Base-by-base conservation (phyloP, 1,140 invertebrate genomes). In the Aphis gossypii region DNA sequence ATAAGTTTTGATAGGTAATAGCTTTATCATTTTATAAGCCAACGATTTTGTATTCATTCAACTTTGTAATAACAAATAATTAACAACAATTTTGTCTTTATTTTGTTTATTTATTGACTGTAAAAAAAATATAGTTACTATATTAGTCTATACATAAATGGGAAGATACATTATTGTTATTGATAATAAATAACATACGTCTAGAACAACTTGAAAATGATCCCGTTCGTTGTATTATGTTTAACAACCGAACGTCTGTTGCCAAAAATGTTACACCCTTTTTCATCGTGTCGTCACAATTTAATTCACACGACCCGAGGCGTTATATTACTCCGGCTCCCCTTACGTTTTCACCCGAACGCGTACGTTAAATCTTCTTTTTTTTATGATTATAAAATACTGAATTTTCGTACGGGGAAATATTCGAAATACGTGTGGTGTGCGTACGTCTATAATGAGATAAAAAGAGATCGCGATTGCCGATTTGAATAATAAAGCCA, bases 281-380 rank as follows among this genome's bases (percentile, higher is more conserved):
- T 90, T 46, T 30, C 56, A 41, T 46, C 56, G 38, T 44, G 89
- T 90, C 21, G 54, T 41, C 89, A 90, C 89, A 90, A 90, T 90
- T 90, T 90, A 68, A 90, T 90, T 90, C 89, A 90, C 89, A 90
- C 89, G 89, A 90, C 89, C 89, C 41, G 38, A 60, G 54, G 89
- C 89, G 89, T 68, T 90, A 68, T 90, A 68, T 90, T 68, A 46
- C 89, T 38, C 89, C 38, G 21, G 54, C 89, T 30, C 38, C 54
- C 89, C 54, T 44, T 44, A 30, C 89, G 56, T 60, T 90, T 90
- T 90, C 89, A 44, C 89, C 25, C 54, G 89, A 90, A 90, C 51
- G 88, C 88, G 88, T 44, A 60, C 35, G 56, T 90, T 90, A 44
- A 60, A 89, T 89, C 88, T 60, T 68, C 35, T 60, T 90, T 68